phyloP scores from a whole-genome alignment of 2,113 vertebrate genomes.

The Dromaius novaehollandiae region DNA sequence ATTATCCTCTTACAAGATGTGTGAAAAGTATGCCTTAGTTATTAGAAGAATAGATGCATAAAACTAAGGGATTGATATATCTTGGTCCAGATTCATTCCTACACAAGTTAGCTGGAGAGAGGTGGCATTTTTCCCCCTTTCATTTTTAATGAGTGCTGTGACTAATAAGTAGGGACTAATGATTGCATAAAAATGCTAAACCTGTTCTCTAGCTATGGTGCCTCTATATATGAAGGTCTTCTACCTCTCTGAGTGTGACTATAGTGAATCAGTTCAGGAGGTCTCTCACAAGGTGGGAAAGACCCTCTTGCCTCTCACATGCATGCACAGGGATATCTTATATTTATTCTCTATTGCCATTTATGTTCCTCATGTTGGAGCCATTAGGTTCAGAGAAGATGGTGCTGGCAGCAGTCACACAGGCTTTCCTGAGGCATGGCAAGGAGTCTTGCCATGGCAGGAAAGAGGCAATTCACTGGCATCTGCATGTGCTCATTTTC shows the following conservation, averaged over 20 bases:
- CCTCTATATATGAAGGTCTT: not conserved
- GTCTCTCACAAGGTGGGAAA: not conserved
- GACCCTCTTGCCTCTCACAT: not conserved
- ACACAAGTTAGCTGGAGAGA: not conserved
- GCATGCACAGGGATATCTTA: not conserved
- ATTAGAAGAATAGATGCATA: not conserved
- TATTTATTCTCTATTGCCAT: not conserved
- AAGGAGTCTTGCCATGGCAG: not conserved
- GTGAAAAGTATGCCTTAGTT: not conserved
- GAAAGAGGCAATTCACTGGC: not conserved
- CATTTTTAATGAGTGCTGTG: not conserved
- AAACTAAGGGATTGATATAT: not conserved
- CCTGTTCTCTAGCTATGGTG: not conserved
- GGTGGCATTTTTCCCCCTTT: not conserved
- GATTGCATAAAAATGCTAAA: not conserved
- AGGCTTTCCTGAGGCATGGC: not conserved
- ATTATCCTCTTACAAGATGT: not conserved
- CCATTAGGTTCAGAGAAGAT: not conserved
- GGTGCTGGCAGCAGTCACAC: not conserved
- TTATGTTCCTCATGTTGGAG: not conserved
- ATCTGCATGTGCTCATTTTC: fast-evolving
- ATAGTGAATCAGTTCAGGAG: not conserved
- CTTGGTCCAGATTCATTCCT: not conserved
- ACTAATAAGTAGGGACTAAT: not conserved
- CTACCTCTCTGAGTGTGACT: not conserved